A percentile compares a stretch with the other conserved stretches of the same genome.
These are phyloP conservation scores for Ceratosolen fusciceps DNA, from an alignment of 1,140 invertebrate species.

Conservation along the genomic window DNA sequence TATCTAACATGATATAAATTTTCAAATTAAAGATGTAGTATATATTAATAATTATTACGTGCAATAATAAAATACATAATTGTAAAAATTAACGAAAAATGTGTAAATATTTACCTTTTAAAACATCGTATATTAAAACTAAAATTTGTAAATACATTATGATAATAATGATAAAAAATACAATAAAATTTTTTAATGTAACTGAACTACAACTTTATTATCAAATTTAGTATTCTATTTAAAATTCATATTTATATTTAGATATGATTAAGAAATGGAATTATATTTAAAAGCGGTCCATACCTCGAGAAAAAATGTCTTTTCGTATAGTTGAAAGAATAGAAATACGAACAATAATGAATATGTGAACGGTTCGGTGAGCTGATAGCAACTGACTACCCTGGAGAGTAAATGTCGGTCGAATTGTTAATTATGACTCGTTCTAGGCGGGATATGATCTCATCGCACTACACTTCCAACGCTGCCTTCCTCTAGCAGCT, in stretches of 20 bases:
- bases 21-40: no score
- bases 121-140: no score
- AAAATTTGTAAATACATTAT: no score
- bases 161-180: no score
- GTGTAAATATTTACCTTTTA: no score
- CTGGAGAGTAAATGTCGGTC: background rate
- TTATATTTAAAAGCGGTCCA: background rate
- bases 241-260: background rate
- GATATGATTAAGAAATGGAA: background rate
- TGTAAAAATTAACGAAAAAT: no score
- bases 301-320: background rate
- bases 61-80: no score
- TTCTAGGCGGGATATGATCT: constrained; percentile 23
- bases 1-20: no score
- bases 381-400: constrained; percentile 20
- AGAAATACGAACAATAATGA: background rate
- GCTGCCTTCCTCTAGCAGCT: background rate
- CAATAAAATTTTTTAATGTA: no score
- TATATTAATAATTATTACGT: no score
- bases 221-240: no score
- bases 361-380: background rate
- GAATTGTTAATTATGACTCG: background rate
- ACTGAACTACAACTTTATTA: no score
- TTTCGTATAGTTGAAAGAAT: background rate
- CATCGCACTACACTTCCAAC: constrained; percentile 21